phyloP scores from a whole-genome alignment of 2,888 invertebrate genomes.

The Keiferia lycopersicella region DNA sequence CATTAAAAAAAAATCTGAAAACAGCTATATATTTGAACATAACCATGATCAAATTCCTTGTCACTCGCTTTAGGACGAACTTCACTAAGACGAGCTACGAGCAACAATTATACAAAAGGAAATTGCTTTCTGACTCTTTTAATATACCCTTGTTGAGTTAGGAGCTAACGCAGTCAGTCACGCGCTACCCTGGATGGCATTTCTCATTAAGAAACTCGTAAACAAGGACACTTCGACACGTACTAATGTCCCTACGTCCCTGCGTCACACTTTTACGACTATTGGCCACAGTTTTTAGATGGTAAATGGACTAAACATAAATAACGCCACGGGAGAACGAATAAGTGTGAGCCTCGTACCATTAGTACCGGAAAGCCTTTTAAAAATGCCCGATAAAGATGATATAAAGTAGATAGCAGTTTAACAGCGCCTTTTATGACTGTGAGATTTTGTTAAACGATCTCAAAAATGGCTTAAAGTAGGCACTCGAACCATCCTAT shows the following conservation, averaged over 20 bases:
- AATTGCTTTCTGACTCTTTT: conserved; percentile 47
- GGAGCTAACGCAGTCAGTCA: conserved; percentile 58
- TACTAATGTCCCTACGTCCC: conserved; percentile 68
- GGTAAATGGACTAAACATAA: conserved; percentile 53
- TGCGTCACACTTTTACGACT: conserved; percentile 67
- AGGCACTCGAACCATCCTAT: conserved; percentile 6
- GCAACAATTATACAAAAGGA: conserved; percentile 38
- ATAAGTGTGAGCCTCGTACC: conserved; percentile 49
- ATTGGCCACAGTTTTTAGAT: conserved; percentile 59
- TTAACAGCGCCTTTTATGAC: conserved; percentile 16
- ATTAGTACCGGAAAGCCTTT: conserved; percentile 40
- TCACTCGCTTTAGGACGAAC: background rate
- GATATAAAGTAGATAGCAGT: conserved; percentile 23
- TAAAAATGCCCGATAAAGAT: conserved; percentile 26
- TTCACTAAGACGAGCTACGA: conserved; percentile 11
- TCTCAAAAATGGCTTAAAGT: background rate
- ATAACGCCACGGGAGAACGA: conserved; percentile 42
- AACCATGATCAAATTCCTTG: background rate
- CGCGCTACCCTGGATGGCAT: conserved; percentile 60
- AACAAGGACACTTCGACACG: conserved; percentile 70
- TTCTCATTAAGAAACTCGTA: conserved; percentile 72
- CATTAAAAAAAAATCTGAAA: background rate
- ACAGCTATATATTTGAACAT: background rate
- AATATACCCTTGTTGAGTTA: conserved; percentile 38
- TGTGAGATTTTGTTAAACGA: conserved; percentile 21